Conservation (phyloP, 2,797 vertebrate genomes). For the Harpagifer antarcticus region DNA sequence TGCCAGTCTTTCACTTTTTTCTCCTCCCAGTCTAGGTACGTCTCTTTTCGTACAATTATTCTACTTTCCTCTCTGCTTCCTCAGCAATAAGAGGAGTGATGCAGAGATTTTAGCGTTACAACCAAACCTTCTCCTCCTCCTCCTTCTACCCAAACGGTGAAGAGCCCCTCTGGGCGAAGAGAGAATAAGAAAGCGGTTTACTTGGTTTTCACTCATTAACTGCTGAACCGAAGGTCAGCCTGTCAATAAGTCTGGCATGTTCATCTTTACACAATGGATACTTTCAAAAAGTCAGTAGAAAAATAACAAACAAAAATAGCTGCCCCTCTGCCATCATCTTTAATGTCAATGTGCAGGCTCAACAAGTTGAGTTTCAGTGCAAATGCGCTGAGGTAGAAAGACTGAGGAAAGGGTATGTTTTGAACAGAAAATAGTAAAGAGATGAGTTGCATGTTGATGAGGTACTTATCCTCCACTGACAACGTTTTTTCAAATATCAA, state of each 20-base stretch:
- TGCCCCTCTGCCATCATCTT: slow-evolving; percentile 44
- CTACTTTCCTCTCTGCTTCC: slow-evolving; percentile 2
- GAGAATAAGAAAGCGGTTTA: slow-evolving; percentile 54
- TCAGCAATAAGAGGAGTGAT: slow-evolving; percentile 40
- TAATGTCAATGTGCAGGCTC: slow-evolving; percentile 53
- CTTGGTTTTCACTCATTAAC: slow-evolving; percentile 67
- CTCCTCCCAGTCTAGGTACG: background rate
- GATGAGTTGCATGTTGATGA: slow-evolving; percentile 59
- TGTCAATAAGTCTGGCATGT: slow-evolving; percentile 31
- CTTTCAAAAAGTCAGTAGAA: slow-evolving; percentile 41
- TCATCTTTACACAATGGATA: slow-evolving; percentile 41
- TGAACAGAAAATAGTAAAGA: slow-evolving; percentile 36
- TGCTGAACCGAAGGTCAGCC: slow-evolving; percentile 63
- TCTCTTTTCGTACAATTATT: slow-evolving; percentile 15
- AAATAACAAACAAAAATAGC: slow-evolving; percentile 32
- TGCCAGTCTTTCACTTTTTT: background rate
- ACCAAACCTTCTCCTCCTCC: slow-evolving; percentile 18
- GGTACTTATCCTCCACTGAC: slow-evolving; percentile 35
- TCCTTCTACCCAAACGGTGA: slow-evolving; percentile 4
- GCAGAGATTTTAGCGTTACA: slow-evolving; percentile 24
- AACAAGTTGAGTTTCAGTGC: slow-evolving; percentile 29
- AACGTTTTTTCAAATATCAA: slow-evolving; percentile 59
- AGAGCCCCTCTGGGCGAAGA: slow-evolving; percentile 34
- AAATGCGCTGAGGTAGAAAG: slow-evolving; percentile 43
- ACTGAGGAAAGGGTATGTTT: slow-evolving; percentile 37